Conservation (phyloP, 1,140 invertebrate species). For the Panagrolaimus sp. region DNA sequence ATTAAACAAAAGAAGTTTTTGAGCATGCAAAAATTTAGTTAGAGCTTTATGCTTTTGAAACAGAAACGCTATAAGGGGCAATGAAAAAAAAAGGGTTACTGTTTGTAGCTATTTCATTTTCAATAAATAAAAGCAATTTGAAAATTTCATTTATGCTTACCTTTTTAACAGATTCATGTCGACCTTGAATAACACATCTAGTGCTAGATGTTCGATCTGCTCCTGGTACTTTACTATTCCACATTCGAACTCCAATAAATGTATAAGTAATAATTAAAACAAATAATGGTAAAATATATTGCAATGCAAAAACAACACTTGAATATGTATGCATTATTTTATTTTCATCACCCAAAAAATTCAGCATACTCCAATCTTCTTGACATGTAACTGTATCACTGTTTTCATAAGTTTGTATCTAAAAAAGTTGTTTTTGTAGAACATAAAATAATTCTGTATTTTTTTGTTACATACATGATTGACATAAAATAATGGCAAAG, state of each 20-base stretch:
- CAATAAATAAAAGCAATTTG: too few relatives aligned
- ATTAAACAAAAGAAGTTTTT: too few relatives aligned
- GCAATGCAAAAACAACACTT: constrained; percentile 44
- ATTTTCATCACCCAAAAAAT: constrained; percentile 29
- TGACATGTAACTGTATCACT: constrained; percentile 37
- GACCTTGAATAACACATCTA: constrained; percentile 34
- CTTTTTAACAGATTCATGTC: constrained; percentile 56
- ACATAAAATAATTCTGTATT: too few relatives aligned
- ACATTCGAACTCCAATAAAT: constrained; percentile 53
- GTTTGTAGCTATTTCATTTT: too few relatives aligned
- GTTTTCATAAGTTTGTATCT: not conserved
- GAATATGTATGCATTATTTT: constrained; percentile 42
- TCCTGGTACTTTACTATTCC: constrained; percentile 54
- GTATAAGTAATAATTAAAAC: constrained; percentile 56
- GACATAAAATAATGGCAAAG: constrained; percentile 52
- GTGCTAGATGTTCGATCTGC: constrained; percentile 25
- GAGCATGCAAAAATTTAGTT: too few relatives aligned
- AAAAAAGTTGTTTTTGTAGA: not conserved
- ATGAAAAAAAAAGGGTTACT: too few relatives aligned
- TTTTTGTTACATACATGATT: constrained; percentile 39
- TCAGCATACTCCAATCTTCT: constrained; percentile 49
- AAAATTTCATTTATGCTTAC: constrained; percentile 20
- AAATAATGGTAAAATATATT: constrained; percentile 52
- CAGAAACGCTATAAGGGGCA: too few relatives aligned
- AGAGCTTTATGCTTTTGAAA: too few relatives aligned